Base-by-base conservation (phyloP, 2,797 vertebrate genomes). In the Sitta carolinensis region DNA sequence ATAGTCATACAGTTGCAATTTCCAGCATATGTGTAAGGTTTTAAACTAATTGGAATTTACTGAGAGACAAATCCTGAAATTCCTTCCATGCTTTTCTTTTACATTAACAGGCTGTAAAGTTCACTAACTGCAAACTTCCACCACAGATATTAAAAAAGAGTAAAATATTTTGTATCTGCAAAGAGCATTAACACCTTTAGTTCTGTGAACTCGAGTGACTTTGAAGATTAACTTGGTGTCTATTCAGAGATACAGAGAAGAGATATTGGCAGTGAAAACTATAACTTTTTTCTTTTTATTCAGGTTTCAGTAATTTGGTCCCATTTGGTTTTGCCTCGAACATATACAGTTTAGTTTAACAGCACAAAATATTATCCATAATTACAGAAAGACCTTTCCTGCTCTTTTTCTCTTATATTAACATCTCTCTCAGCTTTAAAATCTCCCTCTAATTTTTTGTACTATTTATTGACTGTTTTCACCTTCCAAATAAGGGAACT, bases 1-100 rank as follows among this genome's bases (percentile, higher is more conserved):
- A 63, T 50, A 85, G 64, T 73, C 27, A 61, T 70, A 64, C 17
- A 83, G 50, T 62, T 93, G 54, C 68, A 68, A 80, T 90, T 95
- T 52, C 34, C 38, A 79, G 40, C 57, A 68, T 70, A 70, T 55
- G 36, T 50, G 45, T 42, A 79, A 69, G 23, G 15, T 59, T 93
- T 81, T 63, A 79, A 94, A 84, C 51, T 86, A 79, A 88, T 29
- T 93, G 40, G 69, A 87, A 73, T 82, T 84, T 95, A 82, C n/a
- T n/a, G 58, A 76, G n/a, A 57, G 48, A 19, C 18, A 86, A 92
- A 82, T 87, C 43, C 73, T 78, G 83, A 81, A 90, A 88, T 66
- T 84, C 50, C 36, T 64, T 70, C 45, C 9, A 17, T 57, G 38
- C 14, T 36, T 82, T 92, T 64, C 6, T 68, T 78, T 78, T 84